These are phyloP conservation scores for Orchesellides sinensis DNA, from an alignment of 2,888 invertebrate genomes.

Conservation along the genomic window DNA sequence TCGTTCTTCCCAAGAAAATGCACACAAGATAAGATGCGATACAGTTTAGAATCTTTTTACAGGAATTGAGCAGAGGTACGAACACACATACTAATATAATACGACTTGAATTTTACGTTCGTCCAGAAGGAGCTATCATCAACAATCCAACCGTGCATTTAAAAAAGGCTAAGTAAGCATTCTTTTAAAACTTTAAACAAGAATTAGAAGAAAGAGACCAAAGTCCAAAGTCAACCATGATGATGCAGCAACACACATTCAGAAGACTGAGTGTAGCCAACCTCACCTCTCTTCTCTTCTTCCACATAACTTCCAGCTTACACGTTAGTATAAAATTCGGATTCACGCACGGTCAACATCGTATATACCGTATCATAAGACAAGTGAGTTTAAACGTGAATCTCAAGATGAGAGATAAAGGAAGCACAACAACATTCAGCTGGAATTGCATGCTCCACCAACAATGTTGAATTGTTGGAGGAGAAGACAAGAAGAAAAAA, in stretches of 20 bases:
- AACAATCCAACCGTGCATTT: not conserved
- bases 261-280: not conserved
- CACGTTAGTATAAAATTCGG: not conserved
- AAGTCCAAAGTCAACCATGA: constrained; percentile 30
- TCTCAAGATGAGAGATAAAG: not conserved
- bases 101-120: not conserved
- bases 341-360: not conserved
- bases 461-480: constrained; percentile 31
- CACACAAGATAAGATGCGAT: constrained; percentile 43
- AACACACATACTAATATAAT: constrained; percentile 21
- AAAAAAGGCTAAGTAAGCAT: constrained; percentile 16
- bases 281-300: not conserved
- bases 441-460: constrained; percentile 42
- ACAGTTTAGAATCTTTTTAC: too few relatives aligned
- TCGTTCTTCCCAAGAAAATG: constrained; percentile 28
- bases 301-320: constrained; percentile 15
- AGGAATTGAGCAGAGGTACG: too few relatives aligned
- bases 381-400: too few relatives aligned
- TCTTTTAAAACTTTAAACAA: constrained; percentile 19
- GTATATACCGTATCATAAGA: not conserved
- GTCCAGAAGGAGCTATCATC: constrained; percentile 4
- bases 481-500: constrained; percentile 27
- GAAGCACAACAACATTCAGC: constrained; percentile 27
- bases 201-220: constrained; percentile 27
- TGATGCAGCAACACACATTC: constrained; percentile 31